These are phyloP conservation scores for Cebus imitator DNA, from an alignment of 2,113 vertebrate genomes.

Conservation along the genomic window DNA sequence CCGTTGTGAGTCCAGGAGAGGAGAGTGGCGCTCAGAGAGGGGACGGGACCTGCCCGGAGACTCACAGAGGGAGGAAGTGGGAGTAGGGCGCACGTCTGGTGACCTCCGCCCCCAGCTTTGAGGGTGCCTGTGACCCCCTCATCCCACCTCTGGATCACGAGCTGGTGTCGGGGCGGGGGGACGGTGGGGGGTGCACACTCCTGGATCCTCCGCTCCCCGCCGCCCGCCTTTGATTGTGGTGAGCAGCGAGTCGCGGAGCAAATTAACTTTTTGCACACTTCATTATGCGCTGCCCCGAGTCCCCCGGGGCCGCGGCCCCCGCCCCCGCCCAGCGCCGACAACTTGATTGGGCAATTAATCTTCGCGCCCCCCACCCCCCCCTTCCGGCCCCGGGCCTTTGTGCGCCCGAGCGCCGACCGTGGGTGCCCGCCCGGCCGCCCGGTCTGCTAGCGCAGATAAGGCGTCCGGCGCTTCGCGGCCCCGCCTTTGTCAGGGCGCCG, in stretches of 20 bases:
- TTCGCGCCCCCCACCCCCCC: constrained; percentile 82
- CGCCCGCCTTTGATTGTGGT: constrained; percentile 78
- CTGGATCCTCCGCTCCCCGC: background rate
- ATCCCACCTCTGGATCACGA: background rate
- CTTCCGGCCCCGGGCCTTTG: constrained; percentile 85
- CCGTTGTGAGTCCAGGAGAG: background rate
- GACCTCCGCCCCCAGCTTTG: background rate
- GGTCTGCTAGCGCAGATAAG: constrained; percentile 85
- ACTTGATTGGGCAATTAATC: constrained; percentile 90
- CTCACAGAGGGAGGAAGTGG: background rate
- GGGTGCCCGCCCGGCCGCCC: constrained; percentile 23
- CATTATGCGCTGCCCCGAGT: constrained; percentile 86
- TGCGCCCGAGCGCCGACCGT: constrained; percentile 57
- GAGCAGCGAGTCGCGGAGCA: constrained; percentile 89
- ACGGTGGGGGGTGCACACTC: background rate
- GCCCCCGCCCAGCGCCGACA: constrained; percentile 72
- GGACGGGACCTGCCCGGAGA: background rate
- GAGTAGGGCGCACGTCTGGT: background rate
- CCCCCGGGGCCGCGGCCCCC: constrained; percentile 85
- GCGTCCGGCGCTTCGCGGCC: constrained; percentile 85
- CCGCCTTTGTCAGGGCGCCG: constrained; percentile 85
- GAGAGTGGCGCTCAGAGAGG: background rate
- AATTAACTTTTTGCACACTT: constrained; percentile 94
- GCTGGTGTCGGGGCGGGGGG: background rate
- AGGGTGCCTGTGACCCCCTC: background rate